Conservation (phyloP, 2,888 invertebrate species). For the Malacosoma neustria region DNA sequence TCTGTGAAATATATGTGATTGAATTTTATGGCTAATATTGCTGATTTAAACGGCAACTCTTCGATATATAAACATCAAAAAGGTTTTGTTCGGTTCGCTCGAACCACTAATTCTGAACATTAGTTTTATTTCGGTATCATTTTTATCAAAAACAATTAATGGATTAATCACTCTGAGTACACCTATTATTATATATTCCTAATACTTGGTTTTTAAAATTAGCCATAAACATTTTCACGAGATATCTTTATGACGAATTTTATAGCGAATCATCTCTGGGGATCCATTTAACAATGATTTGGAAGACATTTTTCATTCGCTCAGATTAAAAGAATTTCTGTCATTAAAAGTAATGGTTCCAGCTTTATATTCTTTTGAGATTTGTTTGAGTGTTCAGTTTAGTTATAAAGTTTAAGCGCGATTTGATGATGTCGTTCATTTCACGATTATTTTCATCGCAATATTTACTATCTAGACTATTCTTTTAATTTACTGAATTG, state of each 20-base stretch:
- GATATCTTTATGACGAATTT: slow-evolving; percentile 54
- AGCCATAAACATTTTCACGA: slow-evolving; percentile 64
- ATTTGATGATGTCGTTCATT: slow-evolving; percentile 21
- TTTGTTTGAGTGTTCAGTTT: slow-evolving; percentile 38
- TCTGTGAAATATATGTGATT: no score
- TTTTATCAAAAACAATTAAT: no score
- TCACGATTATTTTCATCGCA: slow-evolving; percentile 18
- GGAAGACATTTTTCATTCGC: slow-evolving; percentile 49
- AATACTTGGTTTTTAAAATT: slow-evolving; percentile 51
- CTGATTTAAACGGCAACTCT: no score
- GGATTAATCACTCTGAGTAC: no score
- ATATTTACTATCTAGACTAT: slow-evolving; percentile 5
- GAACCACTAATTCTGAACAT: no score
- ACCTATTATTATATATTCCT: no score
- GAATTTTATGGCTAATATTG: no score
- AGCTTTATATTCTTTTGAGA: slow-evolving; percentile 37
- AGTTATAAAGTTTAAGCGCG: slow-evolving; percentile 23
- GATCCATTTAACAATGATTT: slow-evolving; percentile 61
- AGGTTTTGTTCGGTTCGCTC: no score
- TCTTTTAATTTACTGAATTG: background rate
- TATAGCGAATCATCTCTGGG: slow-evolving; percentile 55
- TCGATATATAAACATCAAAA: no score
- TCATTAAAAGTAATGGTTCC: slow-evolving; percentile 51
- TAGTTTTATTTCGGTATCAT: no score
- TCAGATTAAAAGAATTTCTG: slow-evolving; percentile 52